These are phyloP conservation scores for Parazoanthus darwini DNA, from an alignment of 92 coral and sea anemone species.

Conservation along the genomic window DNA sequence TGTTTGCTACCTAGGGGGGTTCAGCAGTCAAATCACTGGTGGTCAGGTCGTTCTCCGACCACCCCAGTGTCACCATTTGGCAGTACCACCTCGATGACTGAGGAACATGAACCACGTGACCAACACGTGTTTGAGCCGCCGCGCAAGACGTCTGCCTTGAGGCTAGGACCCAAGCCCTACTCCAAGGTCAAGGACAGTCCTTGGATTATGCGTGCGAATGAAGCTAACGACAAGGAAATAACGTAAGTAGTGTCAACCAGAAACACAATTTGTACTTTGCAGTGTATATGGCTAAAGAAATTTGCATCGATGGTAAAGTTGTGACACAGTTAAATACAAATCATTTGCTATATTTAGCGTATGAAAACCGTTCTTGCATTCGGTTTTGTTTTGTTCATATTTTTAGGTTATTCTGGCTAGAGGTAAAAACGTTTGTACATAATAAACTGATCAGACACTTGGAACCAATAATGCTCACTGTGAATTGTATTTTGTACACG, in stretches of 20 bases:
- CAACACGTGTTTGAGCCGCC: slow-evolving; percentile 44
- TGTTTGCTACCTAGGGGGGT: slow-evolving; percentile 63
- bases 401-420: too few relatives aligned
- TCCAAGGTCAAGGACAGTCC: slow-evolving; percentile 66
- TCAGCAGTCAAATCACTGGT: slow-evolving; percentile 67
- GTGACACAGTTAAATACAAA: too few relatives aligned
- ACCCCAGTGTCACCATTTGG: slow-evolving; percentile 67
- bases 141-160: slow-evolving; percentile 58
- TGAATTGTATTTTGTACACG: too few relatives aligned
- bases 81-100: slow-evolving; percentile 75
- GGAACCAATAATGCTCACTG: too few relatives aligned
- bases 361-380: too few relatives aligned
- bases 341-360: too few relatives aligned
- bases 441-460: too few relatives aligned
- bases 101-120: slow-evolving; percentile 81
- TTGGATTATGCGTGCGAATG: slow-evolving; percentile 57
- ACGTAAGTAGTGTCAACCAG: slow-evolving; percentile 32
- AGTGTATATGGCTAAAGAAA: too few relatives aligned
- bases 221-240: slow-evolving; percentile 46
- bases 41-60: slow-evolving; percentile 71
- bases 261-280: neutral
- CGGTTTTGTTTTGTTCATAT: too few relatives aligned
- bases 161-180: slow-evolving; percentile 59
- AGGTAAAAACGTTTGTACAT: too few relatives aligned
- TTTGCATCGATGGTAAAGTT: too few relatives aligned